These are phyloP conservation scores for Aphelinus certus DNA, from an alignment of 1,140 invertebrate species.

Conservation along the genomic window DNA sequence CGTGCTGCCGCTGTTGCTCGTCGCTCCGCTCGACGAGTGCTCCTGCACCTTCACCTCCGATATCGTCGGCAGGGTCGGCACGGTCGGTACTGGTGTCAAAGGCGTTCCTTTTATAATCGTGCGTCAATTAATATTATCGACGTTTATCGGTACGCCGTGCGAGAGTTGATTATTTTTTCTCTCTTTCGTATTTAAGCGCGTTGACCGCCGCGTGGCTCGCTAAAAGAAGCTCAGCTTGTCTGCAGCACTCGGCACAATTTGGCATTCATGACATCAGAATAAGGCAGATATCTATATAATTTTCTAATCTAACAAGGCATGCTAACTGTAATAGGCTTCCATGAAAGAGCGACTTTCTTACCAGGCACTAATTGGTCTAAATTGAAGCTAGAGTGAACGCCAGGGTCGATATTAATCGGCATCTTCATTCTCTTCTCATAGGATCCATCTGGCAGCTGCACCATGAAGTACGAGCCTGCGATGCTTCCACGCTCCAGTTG, in stretches of 20 bases:
- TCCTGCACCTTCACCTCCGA: constrained; percentile 82
- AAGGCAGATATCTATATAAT: not conserved
- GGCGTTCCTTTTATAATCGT: constrained; percentile 67
- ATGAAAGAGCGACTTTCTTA: constrained; percentile 53
- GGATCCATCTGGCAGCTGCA: constrained; percentile 87
- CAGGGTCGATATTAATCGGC: constrained; percentile 91
- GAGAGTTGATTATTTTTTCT: too few relatives aligned
- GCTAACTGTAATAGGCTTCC: constrained; percentile 10
- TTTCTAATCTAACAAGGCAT: constrained; percentile 6
- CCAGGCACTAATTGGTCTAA: constrained; percentile 79
- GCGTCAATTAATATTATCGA: constrained; percentile 49
- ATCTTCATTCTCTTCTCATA: constrained; percentile 88
- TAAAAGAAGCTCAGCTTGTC: too few relatives aligned
- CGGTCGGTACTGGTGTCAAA: constrained; percentile 79
- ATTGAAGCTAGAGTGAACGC: constrained; percentile 91
- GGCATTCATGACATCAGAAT: too few relatives aligned
- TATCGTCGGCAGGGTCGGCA: constrained; percentile 87
- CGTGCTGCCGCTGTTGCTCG: constrained; percentile 64
- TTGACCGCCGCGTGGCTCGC: too few relatives aligned
- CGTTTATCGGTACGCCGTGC: not conserved
- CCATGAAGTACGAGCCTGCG: constrained; percentile 89
- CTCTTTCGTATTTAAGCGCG: too few relatives aligned
- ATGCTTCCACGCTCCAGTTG: constrained; percentile 89
- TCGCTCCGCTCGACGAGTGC: constrained; percentile 68
- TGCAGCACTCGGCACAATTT: too few relatives aligned